Base-by-base conservation (phyloP, 2,113 vertebrate genomes). In the Misgurnus anguillicaudatus region DNA sequence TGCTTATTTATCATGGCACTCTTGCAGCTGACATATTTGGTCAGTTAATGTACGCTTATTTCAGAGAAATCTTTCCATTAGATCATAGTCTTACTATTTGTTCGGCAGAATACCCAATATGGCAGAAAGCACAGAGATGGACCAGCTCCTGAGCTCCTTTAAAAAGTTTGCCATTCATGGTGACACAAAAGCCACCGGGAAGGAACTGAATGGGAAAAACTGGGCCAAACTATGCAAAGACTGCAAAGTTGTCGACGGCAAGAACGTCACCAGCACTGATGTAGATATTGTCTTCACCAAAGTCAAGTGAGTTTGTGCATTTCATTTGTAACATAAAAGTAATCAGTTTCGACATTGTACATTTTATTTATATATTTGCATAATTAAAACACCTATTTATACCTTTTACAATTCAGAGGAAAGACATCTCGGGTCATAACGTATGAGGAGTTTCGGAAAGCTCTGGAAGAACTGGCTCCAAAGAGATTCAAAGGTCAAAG, bases 181-280 rank as follows among this genome's bases (percentile, higher is more conserved):
- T 0, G 96, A 98, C 89, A 93, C 95, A 62, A 97, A 96, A 83
- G 95, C 95, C 0, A 93, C 91, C 0, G 97, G 96, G 14, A 94
- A 94, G 53, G 97, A 98, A 87, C 91, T 99, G 89, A 97, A 95
- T 0, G 96, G 96, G 67, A 98, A 98, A 89, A 98, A 98, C 92
- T 99, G 97, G 96, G 95, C 95, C 86, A 99, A 99, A 84, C 92
- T 99, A 14, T 99, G 97, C 88, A 99, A 98, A 60, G 97, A 99
- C 87, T 98, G 96, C 88, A 96, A 95, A 89, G 93, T 99, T 80
- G 94, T 89, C 0, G 97, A 99, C 0, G 94, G 96, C 31, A 99
- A 98, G 89, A 92, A 85, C 0, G 64, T 98, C 75, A 96, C 93
- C 2, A 55, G 93, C 83, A 98, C 96, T 0, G 97, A 99, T 0